Conservation (phyloP, 92 coral and sea anemone genomes). For the Porites rus region DNA sequence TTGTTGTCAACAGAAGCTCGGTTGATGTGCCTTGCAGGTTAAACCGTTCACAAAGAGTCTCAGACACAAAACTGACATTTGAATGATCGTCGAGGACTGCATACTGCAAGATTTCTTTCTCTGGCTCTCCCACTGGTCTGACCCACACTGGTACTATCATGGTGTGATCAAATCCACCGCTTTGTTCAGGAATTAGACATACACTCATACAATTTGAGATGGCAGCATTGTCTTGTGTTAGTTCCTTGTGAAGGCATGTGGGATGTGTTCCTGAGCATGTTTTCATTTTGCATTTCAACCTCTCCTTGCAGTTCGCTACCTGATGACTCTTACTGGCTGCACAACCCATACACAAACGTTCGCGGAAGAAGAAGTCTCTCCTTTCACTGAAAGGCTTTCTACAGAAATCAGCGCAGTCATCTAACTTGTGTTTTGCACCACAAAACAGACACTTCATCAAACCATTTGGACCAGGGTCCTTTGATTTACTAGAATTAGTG, state of each 20-base stretch:
- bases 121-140: slow-evolving; percentile 6
- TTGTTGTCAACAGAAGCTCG: slow-evolving; percentile 25
- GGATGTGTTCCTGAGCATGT: slow-evolving; percentile 17
- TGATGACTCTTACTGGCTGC: too few species aligned
- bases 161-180: slow-evolving; percentile 16
- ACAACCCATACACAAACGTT: neutral
- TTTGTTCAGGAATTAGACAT: neutral
- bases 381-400: slow-evolving; percentile 5
- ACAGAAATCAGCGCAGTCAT: neutral
- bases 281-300: too few species aligned
- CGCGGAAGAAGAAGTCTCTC: neutral
- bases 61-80: slow-evolving; percentile 29
- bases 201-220: slow-evolving; percentile 33
- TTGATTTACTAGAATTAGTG: too few species aligned
- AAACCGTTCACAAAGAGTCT: slow-evolving; percentile 26
- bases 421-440: neutral
- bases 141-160: slow-evolving; percentile 45
- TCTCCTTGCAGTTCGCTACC: too few species aligned
- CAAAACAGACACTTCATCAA: too few species aligned
- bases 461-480: too few species aligned
- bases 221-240: neutral
- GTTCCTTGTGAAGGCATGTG: slow-evolving; percentile 35
- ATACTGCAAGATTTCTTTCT: neutral
- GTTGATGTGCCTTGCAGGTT: slow-evolving; percentile 25
- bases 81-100: slow-evolving; percentile 40